Evolutionary conservation across 2,797 vertebrate species (phyloP).

Genomic region (Lepilemur septentrionalis): DNA sequence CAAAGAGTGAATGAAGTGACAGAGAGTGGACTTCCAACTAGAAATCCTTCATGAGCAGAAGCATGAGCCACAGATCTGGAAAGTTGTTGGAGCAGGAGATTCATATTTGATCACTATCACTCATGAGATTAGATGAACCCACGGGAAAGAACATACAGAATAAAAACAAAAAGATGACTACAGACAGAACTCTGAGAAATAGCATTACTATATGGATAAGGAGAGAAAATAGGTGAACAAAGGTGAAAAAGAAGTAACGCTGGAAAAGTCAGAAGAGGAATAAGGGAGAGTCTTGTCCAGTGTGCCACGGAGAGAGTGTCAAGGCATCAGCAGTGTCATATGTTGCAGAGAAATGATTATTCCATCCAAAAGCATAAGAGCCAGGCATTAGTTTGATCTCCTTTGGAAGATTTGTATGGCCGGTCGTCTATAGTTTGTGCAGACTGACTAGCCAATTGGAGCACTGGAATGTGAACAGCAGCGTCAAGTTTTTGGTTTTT

Average conservation of each 20-base stretch:
- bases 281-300: too few species aligned
- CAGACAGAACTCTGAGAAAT: background rate
- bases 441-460: too few species aligned
- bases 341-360: background rate
- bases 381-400: background rate
- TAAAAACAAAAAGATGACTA: background rate
- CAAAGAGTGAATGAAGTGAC: background rate
- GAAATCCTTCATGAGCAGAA: background rate
- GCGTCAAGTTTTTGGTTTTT: background rate
- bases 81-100: background rate
- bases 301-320: background rate
- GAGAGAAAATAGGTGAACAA: background rate
- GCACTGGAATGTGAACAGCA: background rate
- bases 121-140: background rate
- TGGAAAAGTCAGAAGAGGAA: background rate
- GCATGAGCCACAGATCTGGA: background rate
- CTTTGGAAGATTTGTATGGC: background rate
- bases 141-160: background rate
- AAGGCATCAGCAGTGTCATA: too few species aligned
- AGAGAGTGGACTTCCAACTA: background rate
- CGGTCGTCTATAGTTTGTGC: too few species aligned
- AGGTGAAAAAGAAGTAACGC: background rate
- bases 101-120: background rate
- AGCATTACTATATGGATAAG: background rate
- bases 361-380: fast-evolving